A percentile compares a stretch with the other conserved stretches of the same genome.
phyloP scores from a whole-genome alignment of 2,113 vertebrate genomes.

The Macroglossus sobrinus region DNA sequence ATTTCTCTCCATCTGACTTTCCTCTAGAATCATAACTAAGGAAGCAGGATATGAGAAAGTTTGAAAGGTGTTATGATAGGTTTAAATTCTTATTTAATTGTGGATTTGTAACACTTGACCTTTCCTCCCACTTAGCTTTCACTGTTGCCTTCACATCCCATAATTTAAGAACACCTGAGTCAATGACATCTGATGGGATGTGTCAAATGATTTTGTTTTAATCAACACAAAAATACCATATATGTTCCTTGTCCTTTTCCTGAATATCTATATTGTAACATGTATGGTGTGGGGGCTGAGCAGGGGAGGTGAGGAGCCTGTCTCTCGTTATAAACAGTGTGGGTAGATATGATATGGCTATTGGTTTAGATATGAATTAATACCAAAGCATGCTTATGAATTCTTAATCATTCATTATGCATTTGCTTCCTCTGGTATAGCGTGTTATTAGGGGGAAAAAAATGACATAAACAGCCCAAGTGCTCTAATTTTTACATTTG shows the following conservation, averaged over 20 bases:
- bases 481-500: neutral
- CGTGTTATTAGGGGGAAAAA: neutral
- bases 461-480: neutral
- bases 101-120: neutral
- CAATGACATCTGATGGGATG: conserved; percentile 10
- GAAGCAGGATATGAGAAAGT: conserved; percentile 24
- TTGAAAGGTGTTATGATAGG: conserved; percentile 37
- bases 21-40: conserved; percentile 13
- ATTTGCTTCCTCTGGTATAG: neutral
- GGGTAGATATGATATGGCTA: neutral
- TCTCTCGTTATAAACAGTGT: neutral
- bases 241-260: neutral
- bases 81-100: conserved; percentile 40
- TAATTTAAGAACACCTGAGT: conserved; percentile 22
- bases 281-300: neutral
- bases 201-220: conserved; percentile 58
- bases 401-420: neutral
- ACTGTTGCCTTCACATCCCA: conserved; percentile 24
- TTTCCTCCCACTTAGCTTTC: neutral
- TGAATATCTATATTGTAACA: conserved; percentile 22
- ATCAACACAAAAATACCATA: conserved; percentile 37
- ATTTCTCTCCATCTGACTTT: neutral
- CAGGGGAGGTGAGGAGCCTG: neutral
- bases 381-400: neutral
- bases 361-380: neutral